Percentiles rank a stretch among this genome's conserved stretches.
These are phyloP conservation scores for Noctua comes DNA, from an alignment of 2,888 invertebrate species.

Conservation along the genomic window DNA sequence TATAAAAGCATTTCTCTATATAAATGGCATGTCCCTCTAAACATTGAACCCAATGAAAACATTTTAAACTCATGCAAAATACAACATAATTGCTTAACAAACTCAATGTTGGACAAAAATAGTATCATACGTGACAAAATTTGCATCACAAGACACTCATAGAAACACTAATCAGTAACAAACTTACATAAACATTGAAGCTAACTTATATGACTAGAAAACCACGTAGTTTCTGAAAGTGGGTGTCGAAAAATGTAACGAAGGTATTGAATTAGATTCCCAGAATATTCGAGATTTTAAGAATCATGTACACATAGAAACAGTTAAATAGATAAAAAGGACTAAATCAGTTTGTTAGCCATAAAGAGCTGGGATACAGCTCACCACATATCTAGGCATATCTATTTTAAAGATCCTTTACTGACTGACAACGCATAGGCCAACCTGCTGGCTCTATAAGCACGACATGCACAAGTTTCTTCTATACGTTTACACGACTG, in stretches of 20 bases:
- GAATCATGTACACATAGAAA: not conserved
- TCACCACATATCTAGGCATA: too few species aligned
- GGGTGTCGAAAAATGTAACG: not conserved
- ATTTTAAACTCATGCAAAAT: not conserved
- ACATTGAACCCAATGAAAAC: not conserved
- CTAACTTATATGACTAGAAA: not conserved
- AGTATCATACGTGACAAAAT: slow-evolving; percentile 14
- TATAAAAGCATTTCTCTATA: not conserved
- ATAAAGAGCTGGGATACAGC: not conserved
- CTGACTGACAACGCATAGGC: not conserved
- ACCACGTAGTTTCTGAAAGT: not conserved
- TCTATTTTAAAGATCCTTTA: not conserved
- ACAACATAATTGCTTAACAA: slow-evolving; percentile 4
- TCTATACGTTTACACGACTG: not conserved
- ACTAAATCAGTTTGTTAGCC: not conserved
- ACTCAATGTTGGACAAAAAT: slow-evolving; percentile 4
- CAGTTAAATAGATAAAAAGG: not conserved
- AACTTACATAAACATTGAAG: slow-evolving; percentile 1
- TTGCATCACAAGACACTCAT: slow-evolving; percentile 29
- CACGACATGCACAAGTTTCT: not conserved
- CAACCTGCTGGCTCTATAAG: not conserved
- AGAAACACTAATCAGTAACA: slow-evolving; percentile 15
- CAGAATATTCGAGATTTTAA: not conserved
- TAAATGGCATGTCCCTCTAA: too few species aligned
- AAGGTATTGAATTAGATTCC: slow-evolving; percentile 2